Base-by-base conservation (phyloP, 2,113 vertebrate genomes). In the Lucifuga dentata region DNA sequence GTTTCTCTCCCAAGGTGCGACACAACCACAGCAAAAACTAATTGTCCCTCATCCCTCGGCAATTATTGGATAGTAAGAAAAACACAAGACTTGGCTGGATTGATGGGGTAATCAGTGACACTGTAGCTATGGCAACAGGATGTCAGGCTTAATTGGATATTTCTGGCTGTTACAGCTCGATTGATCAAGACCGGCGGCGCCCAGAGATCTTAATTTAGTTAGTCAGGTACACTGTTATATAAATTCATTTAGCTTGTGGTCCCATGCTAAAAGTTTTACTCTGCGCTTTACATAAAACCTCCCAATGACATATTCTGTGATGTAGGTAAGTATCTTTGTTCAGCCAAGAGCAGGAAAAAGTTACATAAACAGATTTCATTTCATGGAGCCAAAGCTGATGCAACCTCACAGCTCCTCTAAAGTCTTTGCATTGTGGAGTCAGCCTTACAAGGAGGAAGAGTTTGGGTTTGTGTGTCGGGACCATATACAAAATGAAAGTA, bases 21-120 rank as follows among this genome's bases (percentile, higher is more conserved):
- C 51, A 26, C 23, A 44, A 73, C 73, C 49, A 66, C 64, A 68
- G 12, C 55, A 35, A 59, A 65, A 73, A 49, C 69, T 45, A 79
- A 79, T 81, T 72, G 38, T 72, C 24, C 48, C 58, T 56, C 15
- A 20, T 84, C 76, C 66, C 49, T 8, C 43, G 51, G 43, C 53
- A 81, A 40, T 84, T 69, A 70, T 24, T 44, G 46, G 53, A 19
- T 65, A 49, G 41, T 57, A 65, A 65, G 65, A 36, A 74, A 78
- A 79, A 76, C 13, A 60, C 74, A 78, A 70, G 6, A 50, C 29
- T 52, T 33, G 40, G 48, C 21, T 56, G 44, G 65, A 76, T 41
- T 75, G 80, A 86, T 67, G 64, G 36, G n/a, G 29, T 71, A 86
- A 86, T 90, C 81, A 80, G 83, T 79, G 66, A n/a, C 23, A 74